Evolutionary conservation across 1,140 invertebrate genomes (phyloP).

Genomic region (Temnothorax longispinosus): DNA sequence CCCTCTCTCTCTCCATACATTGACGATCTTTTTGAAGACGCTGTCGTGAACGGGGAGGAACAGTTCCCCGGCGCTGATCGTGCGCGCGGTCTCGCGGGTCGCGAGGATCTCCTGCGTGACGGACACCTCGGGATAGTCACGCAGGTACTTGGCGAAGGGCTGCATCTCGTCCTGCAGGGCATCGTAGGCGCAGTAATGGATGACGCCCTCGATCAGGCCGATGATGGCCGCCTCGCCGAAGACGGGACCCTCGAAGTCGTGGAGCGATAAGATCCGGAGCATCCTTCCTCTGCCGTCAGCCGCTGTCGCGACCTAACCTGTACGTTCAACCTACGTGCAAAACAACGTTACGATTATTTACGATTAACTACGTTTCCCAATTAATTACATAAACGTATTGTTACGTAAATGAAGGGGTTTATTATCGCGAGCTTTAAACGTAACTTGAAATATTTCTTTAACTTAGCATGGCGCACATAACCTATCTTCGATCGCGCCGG

Average conservation of each 20-base stretch:
- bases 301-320: slow-evolving; percentile 52
- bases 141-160: slow-evolving; percentile 76
- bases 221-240: slow-evolving; percentile 73
- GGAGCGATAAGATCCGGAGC: slow-evolving; percentile 79
- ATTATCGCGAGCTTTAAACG: too few species aligned
- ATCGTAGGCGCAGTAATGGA: slow-evolving; percentile 74
- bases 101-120: slow-evolving; percentile 82
- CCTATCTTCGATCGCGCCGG: not conserved
- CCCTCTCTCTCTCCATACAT: slow-evolving; percentile 87
- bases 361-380: not conserved
- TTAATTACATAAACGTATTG: not conserved
- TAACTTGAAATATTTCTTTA: not conserved
- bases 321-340: not conserved
- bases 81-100: slow-evolving; percentile 80
- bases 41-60: slow-evolving; percentile 84
- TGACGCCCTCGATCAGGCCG: slow-evolving; percentile 66
- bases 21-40: slow-evolving; percentile 82
- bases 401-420: not conserved
- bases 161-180: slow-evolving; percentile 79
- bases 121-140: slow-evolving; percentile 78
- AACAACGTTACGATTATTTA: not conserved
- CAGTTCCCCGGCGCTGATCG: slow-evolving; percentile 80
- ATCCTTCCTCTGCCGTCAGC: slow-evolving; percentile 63
- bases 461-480: not conserved
- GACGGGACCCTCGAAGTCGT: slow-evolving; percentile 77